Conservation (phyloP, 2,888 invertebrate genomes). For the Chalcis sispes region DNA sequence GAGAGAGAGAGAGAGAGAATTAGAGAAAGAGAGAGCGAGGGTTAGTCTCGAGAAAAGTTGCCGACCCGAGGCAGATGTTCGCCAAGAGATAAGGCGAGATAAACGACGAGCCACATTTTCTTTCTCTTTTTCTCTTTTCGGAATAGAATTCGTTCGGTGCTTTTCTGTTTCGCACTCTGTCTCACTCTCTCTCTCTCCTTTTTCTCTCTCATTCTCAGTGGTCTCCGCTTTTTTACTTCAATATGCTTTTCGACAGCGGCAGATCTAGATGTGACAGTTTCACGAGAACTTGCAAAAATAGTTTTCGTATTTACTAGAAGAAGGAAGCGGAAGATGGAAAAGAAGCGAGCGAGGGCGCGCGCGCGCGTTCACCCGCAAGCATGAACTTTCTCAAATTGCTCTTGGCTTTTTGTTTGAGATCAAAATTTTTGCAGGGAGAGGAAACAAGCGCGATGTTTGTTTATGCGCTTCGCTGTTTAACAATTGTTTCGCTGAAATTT, state of each 20-base stretch:
- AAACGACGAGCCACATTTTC: no score
- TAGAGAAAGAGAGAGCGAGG: constrained; percentile 17
- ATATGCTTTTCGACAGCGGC: constrained; percentile 37
- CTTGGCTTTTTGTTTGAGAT: constrained; percentile 22
- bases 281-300: constrained; percentile 39
- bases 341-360: no score
- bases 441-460: neutral
- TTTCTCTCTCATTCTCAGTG: neutral
- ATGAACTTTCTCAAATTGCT: constrained; percentile 32
- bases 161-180: neutral
- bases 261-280: constrained; percentile 51
- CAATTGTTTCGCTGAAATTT: neutral
- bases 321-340: no score
- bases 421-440: constrained; percentile 2
- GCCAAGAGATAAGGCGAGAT: no score
- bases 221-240: constrained; percentile 26
- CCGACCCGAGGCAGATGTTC: no score
- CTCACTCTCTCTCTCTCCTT: neutral
- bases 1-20: neutral
- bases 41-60: no score
- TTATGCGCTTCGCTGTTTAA: neutral
- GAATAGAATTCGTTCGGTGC: neutral
- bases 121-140: no score
- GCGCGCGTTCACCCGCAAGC: no score
- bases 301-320: constrained; percentile 41